Base-by-base conservation (phyloP, 2,888 invertebrate species). In the Subacronicta megacephala region DNA sequence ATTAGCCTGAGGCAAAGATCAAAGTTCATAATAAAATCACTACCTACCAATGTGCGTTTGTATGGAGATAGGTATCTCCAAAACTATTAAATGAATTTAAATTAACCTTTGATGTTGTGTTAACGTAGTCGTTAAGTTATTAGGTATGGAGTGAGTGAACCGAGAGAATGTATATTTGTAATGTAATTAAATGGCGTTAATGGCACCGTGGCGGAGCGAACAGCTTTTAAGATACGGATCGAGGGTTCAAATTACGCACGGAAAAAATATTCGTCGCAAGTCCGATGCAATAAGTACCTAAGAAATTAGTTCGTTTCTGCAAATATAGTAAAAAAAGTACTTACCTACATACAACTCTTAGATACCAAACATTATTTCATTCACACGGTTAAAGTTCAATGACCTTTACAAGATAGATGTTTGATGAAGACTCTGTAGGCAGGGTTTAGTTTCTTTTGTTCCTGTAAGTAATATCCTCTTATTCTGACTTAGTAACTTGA, bases 1-100 rank as follows among this genome's bases (percentile, higher is more conserved):
- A 72, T 75, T 72, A 56, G 47, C 58, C 12, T 23, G 44, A 16
- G 18, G 58, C 51, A 60, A 44, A 60, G 72, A 72, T 72, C 76
- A 75, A 72, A 75, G 72, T 58, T 61, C 54, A 72, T 75, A 75
- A 75, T 67, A 72, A 72, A 75, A 72, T 68, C 69, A 72, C 46
- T 56, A 56, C 56, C 46, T 56, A 56, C 56, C 56, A 52, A 75
- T 61, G 35, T 54, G 50, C 43, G 62, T 54, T 37, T 61, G 55
- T 53, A 61, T 44, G 43, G 33, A 42, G 49, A 60, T 51, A 54
- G 43, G 41, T 50, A 70, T 73, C 65, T 53, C 45, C 10, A n/a
- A 58, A 63, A 72, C 57, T 59, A 62, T 63, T 56, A 53, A 61
- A 56, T 75, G 62, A 65, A 54, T 75, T 67, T 47, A 67, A 75